Evolutionary conservation across 1,140 invertebrate species (phyloP).

Genomic region (Procambarus clarkii): DNA sequence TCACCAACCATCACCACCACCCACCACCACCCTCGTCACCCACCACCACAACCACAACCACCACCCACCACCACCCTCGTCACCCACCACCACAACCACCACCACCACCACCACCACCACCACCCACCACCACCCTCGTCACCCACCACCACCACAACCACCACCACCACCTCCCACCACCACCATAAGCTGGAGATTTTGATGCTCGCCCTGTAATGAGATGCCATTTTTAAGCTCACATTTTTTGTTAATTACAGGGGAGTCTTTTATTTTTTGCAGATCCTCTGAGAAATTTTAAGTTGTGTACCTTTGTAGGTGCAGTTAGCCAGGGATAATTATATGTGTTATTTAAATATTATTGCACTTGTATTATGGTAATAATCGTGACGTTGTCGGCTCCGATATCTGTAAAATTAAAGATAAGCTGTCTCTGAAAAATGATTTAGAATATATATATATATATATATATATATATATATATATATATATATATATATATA

Average conservation of each 20-base stretch:
- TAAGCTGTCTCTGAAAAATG: neutral
- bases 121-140: neutral
- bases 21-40: neutral
- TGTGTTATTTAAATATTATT: constrained; percentile 2
- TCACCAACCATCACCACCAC: neutral
- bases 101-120: neutral
- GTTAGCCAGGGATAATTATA: constrained; percentile 15
- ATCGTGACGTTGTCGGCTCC: neutral
- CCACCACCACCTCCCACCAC: constrained; percentile 29
- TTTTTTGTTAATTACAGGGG: constrained; percentile 54
- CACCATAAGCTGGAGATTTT: constrained; percentile 43
- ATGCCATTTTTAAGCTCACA: constrained; percentile 51
- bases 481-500: constrained; percentile 31
- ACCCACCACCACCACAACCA: constrained; percentile 1
- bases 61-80: neutral
- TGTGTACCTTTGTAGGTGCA: neutral
- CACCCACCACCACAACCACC: neutral
- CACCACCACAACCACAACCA: neutral
- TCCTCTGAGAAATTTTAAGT: neutral
- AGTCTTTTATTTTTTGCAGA: constrained; percentile 36
- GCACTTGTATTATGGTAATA: neutral
- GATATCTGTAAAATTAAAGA: neutral
- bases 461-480: constrained; percentile 37
- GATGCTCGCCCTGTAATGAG: constrained; percentile 51
- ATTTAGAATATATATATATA: neutral